These are phyloP conservation scores for Falco biarmicus DNA, from an alignment of 2,797 vertebrate genomes.

Conservation along the genomic window DNA sequence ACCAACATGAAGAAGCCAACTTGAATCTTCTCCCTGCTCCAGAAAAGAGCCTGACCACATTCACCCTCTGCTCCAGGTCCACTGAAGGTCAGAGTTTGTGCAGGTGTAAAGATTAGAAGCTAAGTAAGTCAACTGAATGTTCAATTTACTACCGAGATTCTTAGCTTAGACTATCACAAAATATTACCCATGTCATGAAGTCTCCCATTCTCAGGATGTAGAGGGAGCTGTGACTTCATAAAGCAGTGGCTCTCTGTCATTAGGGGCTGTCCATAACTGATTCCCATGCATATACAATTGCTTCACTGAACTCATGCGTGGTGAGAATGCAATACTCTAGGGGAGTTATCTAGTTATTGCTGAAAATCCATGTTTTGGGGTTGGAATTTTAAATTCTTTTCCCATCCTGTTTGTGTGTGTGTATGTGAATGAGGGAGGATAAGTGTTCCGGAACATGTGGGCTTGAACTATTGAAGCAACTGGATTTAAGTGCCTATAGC, in stretches of 20 bases:
- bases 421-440: neutral
- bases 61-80: neutral
- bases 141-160: neutral
- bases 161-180: neutral
- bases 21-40: neutral
- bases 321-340: neutral
- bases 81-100: neutral
- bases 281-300: neutral
- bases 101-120: neutral
- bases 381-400: neutral
- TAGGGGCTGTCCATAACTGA: fast-evolving
- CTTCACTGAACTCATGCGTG: neutral
- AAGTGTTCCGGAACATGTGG: neutral
- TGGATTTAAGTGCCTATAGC: neutral
- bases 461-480: neutral
- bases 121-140: neutral
- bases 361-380: neutral
- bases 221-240: neutral
- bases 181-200: neutral
- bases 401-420: neutral
- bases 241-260: neutral
- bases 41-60: neutral
- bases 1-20: neutral
- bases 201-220: neutral
- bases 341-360: neutral